Evolutionary conservation across 2,113 vertebrate genomes (phyloP).

Genomic region (Lycaon pictus): DNA sequence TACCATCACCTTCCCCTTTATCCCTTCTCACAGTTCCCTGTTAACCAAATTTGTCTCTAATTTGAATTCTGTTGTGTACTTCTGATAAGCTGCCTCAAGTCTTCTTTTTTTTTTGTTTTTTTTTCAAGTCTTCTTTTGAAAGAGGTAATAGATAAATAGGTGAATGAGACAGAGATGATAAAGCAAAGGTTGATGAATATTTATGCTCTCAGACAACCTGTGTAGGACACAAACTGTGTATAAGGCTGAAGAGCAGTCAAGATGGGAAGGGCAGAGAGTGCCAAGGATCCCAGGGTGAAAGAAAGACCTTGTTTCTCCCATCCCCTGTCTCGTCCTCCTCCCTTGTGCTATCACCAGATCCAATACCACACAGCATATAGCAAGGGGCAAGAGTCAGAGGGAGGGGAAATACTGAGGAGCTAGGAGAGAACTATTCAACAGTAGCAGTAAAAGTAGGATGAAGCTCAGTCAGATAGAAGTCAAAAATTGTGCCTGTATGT

Average conservation of each 20-base stretch:
- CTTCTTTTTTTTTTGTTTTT: background rate
- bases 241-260: background rate
- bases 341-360: background rate
- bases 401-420: background rate
- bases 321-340: rapidly evolving
- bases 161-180: background rate
- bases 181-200: background rate
- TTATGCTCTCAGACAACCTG: background rate
- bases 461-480: background rate
- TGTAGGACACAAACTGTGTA: background rate
- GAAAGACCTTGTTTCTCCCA: background rate
- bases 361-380: background rate
- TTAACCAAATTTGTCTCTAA: background rate
- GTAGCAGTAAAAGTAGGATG: background rate
- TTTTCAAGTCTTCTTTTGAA: background rate
- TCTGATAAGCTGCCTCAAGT: background rate
- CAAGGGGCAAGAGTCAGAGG: background rate
- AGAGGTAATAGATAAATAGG: background rate
- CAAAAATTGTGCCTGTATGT: background rate
- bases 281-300: rapidly evolving
- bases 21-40: background rate
- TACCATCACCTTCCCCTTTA: background rate
- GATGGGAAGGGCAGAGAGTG: background rate
- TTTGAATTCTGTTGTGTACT: background rate
- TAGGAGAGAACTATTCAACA: background rate